Base-by-base conservation (phyloP, 2,113 vertebrate species). In the Scytalopus superciliaris region DNA sequence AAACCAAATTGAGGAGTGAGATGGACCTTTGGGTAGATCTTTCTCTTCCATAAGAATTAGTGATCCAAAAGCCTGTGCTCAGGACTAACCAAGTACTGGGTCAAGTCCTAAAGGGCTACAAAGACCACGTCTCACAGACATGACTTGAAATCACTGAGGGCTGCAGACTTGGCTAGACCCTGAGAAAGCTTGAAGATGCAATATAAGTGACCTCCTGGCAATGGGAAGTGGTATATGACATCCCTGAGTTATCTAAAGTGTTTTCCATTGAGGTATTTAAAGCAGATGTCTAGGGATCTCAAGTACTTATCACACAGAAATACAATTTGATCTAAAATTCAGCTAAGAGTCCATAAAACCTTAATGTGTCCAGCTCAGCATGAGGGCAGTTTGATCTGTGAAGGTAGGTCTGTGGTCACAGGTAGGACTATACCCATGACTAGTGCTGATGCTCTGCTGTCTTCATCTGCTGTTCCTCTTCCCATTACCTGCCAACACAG, bases 41-140 rank as follows among this genome's bases (percentile, higher is more conserved):
- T 89, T 45, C 27, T 67, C 27, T 70, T 16, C 16, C 5, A 6
- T 23, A 60, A 60, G 27, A 78, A 52, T 47, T 37, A 44, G 39
- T 69, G 21, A 23, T 84, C 44, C 49, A 87, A 40, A 92, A 33
- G 19, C 14, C 39, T 77, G 19, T 2, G 5, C 35, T 77, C 33
- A 50, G 74, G 27, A 68, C 15, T 66, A 67, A 52, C 3, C 10
- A 52, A 60, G 10, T 7, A 55, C 7, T 0, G 0, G 79, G 42
- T 40, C 40, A 40, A 59, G 35, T 45, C 27, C 31, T 39, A 44
- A 57, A 85, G 24, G 19, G 7, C 30, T 53, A 42, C 1, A 2
- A 33, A 60, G 7, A 15, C 5, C 0, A 0, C 22, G 39, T 64
- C 33, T 64, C 70, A 69, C 70, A 74, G 45, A 33, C 1, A 2